Conservation (phyloP, 64 coral and sea anemone genomes). For the Pocillopora damicornis region DNA sequence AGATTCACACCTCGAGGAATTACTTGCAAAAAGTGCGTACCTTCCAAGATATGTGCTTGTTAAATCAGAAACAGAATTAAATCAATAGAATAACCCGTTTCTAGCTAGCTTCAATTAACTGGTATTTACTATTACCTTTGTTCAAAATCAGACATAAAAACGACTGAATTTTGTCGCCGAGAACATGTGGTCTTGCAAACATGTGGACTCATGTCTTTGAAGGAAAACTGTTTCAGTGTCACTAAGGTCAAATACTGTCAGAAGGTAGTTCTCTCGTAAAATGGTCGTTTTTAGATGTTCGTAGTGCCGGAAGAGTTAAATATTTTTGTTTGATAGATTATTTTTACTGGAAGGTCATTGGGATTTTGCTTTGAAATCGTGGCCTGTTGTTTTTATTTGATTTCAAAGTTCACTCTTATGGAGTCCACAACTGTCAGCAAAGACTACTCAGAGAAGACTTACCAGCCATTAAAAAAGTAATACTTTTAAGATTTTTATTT, state of each 20-base stretch:
- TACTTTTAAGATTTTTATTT: too few relatives aligned
- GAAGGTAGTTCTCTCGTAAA: background rate
- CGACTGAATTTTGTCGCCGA: background rate
- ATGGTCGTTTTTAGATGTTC: background rate
- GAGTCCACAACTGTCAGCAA: background rate
- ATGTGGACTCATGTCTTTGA: background rate
- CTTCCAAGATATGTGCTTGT: background rate
- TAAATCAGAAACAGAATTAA: background rate
- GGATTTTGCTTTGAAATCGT: background rate
- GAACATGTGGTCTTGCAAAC: background rate
- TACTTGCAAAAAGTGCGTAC: background rate
- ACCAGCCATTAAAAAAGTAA: too few relatives aligned
- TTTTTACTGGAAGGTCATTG: background rate
- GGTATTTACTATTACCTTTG: background rate
- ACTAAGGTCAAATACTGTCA: background rate
- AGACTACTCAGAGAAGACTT: background rate
- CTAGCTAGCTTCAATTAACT: conserved; percentile 29
- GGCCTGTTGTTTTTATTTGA: background rate
- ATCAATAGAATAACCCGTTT: conserved; percentile 9
- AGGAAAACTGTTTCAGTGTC: background rate
- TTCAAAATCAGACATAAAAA: conserved; percentile 6
- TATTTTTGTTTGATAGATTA: background rate
- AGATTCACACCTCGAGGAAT: too few relatives aligned
- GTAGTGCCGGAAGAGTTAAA: background rate
- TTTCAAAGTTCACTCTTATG: background rate